Evolutionary conservation across 2,797 vertebrate species (phyloP).

Genomic region (Simalia tracyae): DNA sequence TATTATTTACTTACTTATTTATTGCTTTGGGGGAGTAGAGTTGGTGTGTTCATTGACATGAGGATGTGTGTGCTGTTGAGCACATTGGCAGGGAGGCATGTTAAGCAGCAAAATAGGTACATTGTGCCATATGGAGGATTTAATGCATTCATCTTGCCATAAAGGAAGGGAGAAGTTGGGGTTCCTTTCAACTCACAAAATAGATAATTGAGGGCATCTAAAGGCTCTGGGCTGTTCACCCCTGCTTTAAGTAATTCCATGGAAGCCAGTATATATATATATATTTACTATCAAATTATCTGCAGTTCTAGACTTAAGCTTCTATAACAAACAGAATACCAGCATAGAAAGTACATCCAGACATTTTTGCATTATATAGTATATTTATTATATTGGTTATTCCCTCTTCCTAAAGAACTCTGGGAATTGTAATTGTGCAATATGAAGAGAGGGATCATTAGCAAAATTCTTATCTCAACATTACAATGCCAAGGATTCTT

Average conservation of each 20-base stretch:
- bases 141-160: neutral
- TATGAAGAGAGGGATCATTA: neutral
- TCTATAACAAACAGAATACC: neutral
- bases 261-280: neutral
- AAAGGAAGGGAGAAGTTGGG: neutral
- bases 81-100: neutral
- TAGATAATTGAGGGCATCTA: neutral
- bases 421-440: neutral
- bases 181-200: neutral
- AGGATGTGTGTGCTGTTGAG: neutral
- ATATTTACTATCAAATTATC: neutral
- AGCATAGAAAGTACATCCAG: neutral
- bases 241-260: neutral
- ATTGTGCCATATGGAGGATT: neutral
- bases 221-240: neutral
- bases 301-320: neutral
- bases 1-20: neutral
- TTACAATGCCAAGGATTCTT: neutral
- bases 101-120: neutral
- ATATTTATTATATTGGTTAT: neutral
- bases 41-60: neutral
- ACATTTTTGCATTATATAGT: neutral
- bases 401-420: neutral
- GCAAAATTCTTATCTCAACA: neutral
- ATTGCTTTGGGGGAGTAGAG: neutral